A percentile compares a stretch with the other conserved stretches of the same genome.
phyloP scores from a whole-genome alignment of 2,113 vertebrate species.

The Phycodurus eques region DNA sequence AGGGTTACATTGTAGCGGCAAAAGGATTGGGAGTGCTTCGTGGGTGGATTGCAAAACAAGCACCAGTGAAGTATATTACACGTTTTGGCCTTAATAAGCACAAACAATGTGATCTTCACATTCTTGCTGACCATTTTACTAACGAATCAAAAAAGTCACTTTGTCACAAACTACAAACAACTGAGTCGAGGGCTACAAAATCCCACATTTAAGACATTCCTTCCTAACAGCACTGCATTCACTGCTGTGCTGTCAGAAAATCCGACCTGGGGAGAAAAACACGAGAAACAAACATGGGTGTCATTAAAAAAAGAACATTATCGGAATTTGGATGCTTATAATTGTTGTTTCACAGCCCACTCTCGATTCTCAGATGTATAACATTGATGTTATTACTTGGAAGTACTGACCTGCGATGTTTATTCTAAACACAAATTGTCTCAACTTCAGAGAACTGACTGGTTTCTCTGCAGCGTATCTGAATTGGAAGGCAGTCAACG shows the following conservation, averaged over 20 bases:
- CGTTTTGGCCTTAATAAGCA: slow-evolving; percentile 29
- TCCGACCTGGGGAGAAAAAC: slow-evolving; percentile 63
- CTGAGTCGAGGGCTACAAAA: slow-evolving; percentile 30
- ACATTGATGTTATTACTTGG: background rate
- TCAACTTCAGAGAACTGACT: slow-evolving; percentile 5
- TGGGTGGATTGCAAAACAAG: background rate
- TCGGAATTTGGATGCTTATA: slow-evolving; percentile 24
- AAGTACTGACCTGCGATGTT: slow-evolving; percentile 27
- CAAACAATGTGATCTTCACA: slow-evolving; percentile 40
- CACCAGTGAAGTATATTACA: background rate
- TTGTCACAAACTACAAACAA: slow-evolving; percentile 26
- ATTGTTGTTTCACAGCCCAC: slow-evolving; percentile 51
- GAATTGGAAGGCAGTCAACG: slow-evolving; percentile 4
- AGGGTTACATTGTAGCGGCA: background rate
- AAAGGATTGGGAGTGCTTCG: background rate
- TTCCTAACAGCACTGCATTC: slow-evolving; percentile 56
- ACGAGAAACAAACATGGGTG: slow-evolving; percentile 57
- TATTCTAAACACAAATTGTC: slow-evolving; percentile 11
- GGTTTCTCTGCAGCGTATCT: background rate
- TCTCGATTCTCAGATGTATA: slow-evolving; percentile 47
- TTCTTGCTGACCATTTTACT: slow-evolving; percentile 64
- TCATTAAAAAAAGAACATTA: slow-evolving; percentile 44
- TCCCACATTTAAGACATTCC: slow-evolving; percentile 39
- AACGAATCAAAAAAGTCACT: slow-evolving; percentile 9
- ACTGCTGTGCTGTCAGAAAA: slow-evolving; percentile 65